Evolutionary conservation across 2,888 invertebrate species (phyloP).

Genomic region (Neuroscelio doddi): DNA sequence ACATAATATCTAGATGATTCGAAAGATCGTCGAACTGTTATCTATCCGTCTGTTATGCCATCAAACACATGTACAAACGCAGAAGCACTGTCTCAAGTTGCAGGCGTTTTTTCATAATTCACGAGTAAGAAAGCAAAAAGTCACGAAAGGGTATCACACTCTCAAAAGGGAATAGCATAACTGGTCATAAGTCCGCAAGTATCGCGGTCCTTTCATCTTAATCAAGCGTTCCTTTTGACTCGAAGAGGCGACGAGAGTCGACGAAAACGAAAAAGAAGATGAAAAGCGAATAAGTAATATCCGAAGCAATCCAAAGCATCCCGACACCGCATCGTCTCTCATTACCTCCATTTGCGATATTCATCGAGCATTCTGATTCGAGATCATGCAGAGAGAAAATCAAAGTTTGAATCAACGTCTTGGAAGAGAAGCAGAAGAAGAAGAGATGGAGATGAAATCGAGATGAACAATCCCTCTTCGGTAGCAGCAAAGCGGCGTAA

Average conservation of each 20-base stretch:
- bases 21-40: too few species aligned
- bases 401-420: slow-evolving; percentile 16
- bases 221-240: slow-evolving; percentile 36
- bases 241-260: slow-evolving; percentile 37
- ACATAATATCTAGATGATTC: too few species aligned
- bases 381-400: slow-evolving; percentile 23
- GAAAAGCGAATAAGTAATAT: slow-evolving; percentile 17
- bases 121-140: slow-evolving; percentile 34
- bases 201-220: slow-evolving; percentile 33
- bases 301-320: slow-evolving; percentile 14
- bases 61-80: too few species aligned
- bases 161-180: slow-evolving; percentile 23
- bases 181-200: slow-evolving; percentile 32
- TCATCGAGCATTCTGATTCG: slow-evolving; percentile 31
- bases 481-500: slow-evolving; percentile 42
- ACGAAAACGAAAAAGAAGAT: background rate
- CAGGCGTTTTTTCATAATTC: slow-evolving; percentile 26
- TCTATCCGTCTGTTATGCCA: too few species aligned
- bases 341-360: slow-evolving; percentile 38
- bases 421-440: slow-evolving; percentile 16
- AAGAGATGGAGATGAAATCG: slow-evolving; percentile 26
- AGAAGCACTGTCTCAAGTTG: slow-evolving; percentile 22
- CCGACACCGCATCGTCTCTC: slow-evolving; percentile 37
- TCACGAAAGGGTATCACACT: slow-evolving; percentile 19
- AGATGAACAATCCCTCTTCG: slow-evolving; percentile 20